A percentile compares a stretch with the other conserved stretches of the same genome.
Conservation (phyloP, 1,140 invertebrate species). For the Lepidurus apus region DNA sequence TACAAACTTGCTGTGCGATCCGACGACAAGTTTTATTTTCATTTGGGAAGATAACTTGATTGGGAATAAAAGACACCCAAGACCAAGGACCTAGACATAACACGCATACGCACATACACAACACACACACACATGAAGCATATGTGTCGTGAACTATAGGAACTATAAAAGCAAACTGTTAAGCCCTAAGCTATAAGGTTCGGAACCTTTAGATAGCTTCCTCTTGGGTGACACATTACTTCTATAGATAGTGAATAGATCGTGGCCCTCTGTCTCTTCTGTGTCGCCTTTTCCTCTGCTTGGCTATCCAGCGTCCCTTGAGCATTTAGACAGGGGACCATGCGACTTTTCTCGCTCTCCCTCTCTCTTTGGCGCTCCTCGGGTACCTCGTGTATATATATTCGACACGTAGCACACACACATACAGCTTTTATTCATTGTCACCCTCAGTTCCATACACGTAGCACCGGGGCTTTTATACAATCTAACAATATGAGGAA, state of each 20-base stretch:
- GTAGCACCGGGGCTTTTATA: neutral
- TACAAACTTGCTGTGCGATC: neutral
- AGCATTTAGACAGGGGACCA: neutral
- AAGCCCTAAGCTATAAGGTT: neutral
- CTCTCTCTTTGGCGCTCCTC: neutral
- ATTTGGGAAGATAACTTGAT: neutral
- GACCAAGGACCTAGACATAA: neutral
- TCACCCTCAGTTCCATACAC: conserved; percentile 3
- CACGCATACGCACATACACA: neutral
- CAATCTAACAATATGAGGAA: conserved; percentile 6
- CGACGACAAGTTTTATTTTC: neutral
- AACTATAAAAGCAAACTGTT: neutral
- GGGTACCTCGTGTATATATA: neutral
- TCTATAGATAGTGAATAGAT: conserved; percentile 6
- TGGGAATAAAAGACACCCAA: too few relatives aligned
- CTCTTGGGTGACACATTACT: neutral
- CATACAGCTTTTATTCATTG: conserved; percentile 7
- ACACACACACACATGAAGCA: neutral
- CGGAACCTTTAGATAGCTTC: neutral
- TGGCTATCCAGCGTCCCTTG: neutral
- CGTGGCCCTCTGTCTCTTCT: neutral
- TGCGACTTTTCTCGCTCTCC: neutral
- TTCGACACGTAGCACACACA: conserved; percentile 2
- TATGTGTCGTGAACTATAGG: neutral
- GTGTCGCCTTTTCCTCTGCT: neutral